These are phyloP conservation scores for Pipistrellus pygmaeus DNA, from an alignment of 2,797 vertebrate species.

Conservation along the genomic window DNA sequence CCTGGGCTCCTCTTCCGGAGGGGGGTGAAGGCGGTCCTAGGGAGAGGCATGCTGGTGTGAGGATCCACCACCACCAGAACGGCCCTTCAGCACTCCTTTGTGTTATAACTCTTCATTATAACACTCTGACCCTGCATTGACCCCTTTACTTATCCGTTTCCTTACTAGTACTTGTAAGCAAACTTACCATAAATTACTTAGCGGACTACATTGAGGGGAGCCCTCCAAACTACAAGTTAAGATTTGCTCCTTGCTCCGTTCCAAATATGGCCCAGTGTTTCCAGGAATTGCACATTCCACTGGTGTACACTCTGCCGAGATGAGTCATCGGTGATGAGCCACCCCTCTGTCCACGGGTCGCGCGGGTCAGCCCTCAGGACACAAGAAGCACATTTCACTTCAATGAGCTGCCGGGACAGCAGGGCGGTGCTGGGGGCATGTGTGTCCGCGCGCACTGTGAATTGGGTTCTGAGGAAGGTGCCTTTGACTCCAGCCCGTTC, in stretches of 20 bases:
- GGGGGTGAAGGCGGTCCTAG: neutral
- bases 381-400: neutral
- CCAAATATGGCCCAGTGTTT: constrained; percentile 26
- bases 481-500: neutral
- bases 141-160: constrained; percentile 51
- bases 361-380: constrained; percentile 1
- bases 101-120: constrained; percentile 62
- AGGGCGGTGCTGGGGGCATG: neutral
- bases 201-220: constrained; percentile 58
- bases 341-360: neutral
- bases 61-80: too few species aligned
- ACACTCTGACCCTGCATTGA: constrained; percentile 33
- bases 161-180: constrained; percentile 19
- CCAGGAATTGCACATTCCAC: constrained; percentile 60
- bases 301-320: neutral
- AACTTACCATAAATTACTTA: constrained; percentile 54
- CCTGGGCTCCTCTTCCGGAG: neutral
- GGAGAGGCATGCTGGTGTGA: neutral
- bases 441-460: neutral
- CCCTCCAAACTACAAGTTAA: constrained; percentile 67
- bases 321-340: neutral
- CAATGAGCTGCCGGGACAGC: neutral
- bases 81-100: neutral
- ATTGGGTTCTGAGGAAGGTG: constrained; percentile 4
- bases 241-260: neutral